Evolutionary conservation across 2,888 invertebrate genomes (phyloP).

Genomic region (Acanthoscelides obtectus): DNA sequence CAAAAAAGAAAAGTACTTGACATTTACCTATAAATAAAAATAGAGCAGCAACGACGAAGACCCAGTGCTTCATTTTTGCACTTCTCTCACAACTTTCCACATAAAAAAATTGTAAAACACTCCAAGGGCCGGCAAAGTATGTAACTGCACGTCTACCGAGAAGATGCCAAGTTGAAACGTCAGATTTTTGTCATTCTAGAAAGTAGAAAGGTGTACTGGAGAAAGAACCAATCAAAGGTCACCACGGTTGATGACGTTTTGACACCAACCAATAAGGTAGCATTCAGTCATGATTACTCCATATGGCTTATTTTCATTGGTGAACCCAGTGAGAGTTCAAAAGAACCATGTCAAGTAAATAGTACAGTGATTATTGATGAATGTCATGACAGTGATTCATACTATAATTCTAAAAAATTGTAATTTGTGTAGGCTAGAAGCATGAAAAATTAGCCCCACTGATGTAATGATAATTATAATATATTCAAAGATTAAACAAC

Average conservation of each 20-base stretch:
- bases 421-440: too few species aligned
- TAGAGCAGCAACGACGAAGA: constrained; percentile 33
- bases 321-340: background rate
- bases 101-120: constrained; percentile 12
- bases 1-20: constrained; percentile 3
- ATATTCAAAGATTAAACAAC: too few species aligned
- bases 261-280: constrained; percentile 24
- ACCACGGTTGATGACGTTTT: constrained; percentile 38
- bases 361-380: background rate
- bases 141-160: constrained; percentile 15
- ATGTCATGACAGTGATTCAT: too few species aligned
- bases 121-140: constrained; percentile 3
- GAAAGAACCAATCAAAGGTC: constrained; percentile 31
- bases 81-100: constrained; percentile 9
- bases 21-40: constrained; percentile 38
- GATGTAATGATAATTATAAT: too few species aligned
- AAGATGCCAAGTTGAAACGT: constrained; percentile 7
- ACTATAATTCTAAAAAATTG: too few species aligned
- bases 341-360: background rate
- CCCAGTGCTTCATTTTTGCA: constrained; percentile 39
- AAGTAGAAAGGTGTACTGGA: constrained; percentile 14
- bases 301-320: constrained; percentile 42
- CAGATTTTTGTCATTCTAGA: constrained; percentile 14
- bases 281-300: constrained; percentile 29
- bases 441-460: too few species aligned